These are phyloP conservation scores for Crambe crambe DNA, from an alignment of 37 sponge, comb jelly and placozoan species.

Conservation along the genomic window DNA sequence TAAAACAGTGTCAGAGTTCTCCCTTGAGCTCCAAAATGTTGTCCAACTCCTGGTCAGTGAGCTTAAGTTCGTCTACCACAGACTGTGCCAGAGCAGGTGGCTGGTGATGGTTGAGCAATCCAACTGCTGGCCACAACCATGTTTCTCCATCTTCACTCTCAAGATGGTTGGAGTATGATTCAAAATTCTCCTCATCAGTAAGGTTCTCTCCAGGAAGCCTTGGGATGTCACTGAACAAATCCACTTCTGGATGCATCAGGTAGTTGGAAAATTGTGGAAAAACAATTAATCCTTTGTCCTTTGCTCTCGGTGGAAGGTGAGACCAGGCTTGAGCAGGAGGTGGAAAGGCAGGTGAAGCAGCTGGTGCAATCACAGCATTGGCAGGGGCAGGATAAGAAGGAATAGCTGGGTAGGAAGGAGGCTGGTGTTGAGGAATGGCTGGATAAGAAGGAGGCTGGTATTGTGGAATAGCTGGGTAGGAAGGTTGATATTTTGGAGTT, in stretches of 20 bases:
- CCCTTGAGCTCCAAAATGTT: neutral
- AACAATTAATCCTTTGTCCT: neutral
- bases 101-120: neutral
- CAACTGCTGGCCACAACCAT: neutral
- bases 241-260: conserved; percentile 25
- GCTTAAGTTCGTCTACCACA: neutral
- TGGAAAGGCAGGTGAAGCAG: neutral
- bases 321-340: neutral
- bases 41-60: neutral
- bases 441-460: too few species aligned
- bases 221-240: conserved; percentile 22
- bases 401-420: neutral
- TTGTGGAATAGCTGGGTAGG: too few species aligned
- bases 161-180: neutral
- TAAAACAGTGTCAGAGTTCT: neutral
- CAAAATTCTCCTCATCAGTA: neutral
- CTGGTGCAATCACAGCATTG: neutral
- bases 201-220: conserved; percentile 22
- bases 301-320: neutral
- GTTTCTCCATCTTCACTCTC: neutral
- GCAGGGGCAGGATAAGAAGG: neutral
- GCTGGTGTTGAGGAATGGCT: neutral
- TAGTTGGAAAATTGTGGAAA: conserved; percentile 12
- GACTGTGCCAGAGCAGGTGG: neutral
- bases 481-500: too few species aligned